These are phyloP conservation scores for Tapirus indicus DNA, from an alignment of 2,797 vertebrate genomes.

Conservation along the genomic window DNA sequence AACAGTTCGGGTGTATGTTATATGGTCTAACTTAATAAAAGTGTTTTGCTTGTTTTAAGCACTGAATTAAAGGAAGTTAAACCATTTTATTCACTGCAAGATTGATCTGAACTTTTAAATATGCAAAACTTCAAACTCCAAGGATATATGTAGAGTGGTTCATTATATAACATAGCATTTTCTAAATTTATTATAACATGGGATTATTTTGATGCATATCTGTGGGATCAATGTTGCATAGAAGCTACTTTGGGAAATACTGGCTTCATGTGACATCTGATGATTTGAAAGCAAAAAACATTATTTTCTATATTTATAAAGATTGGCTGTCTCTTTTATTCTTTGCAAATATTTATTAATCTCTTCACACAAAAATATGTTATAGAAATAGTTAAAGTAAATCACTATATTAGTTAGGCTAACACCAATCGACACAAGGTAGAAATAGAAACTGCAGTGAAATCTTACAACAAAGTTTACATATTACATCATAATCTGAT, in stretches of 20 bases:
- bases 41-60: background rate
- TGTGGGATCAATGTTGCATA: background rate
- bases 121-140: background rate
- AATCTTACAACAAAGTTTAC: background rate
- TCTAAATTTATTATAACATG: background rate
- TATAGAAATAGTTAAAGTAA: background rate
- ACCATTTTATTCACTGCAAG: background rate
- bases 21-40: background rate
- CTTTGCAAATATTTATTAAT: background rate
- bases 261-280: background rate
- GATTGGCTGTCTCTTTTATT: background rate
- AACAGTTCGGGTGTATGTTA: background rate
- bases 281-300: background rate
- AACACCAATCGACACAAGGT: background rate
- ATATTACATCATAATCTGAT: background rate
- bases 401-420: background rate
- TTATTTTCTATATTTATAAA: background rate
- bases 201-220: background rate
- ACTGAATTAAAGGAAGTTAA: background rate
- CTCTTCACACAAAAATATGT: background rate
- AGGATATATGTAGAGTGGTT: background rate
- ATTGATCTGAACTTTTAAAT: background rate
- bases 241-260: background rate
- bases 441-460: background rate
- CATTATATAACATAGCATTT: background rate